phyloP scores from a whole-genome alignment of 2,888 invertebrate genomes.

The Cactoblastis cactorum region DNA sequence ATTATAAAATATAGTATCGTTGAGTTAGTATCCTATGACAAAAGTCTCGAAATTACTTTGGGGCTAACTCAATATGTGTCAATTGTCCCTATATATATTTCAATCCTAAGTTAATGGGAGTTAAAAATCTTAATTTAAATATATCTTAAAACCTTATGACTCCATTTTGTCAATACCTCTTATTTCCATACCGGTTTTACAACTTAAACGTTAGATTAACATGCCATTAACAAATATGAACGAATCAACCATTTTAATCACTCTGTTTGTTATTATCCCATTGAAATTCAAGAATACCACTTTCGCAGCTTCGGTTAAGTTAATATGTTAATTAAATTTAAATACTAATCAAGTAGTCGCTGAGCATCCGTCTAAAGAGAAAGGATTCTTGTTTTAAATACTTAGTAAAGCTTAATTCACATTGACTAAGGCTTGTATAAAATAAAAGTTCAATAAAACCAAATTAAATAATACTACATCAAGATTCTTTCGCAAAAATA shows the following conservation, averaged over 20 bases:
- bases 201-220: background rate
- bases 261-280: constrained; percentile 6
- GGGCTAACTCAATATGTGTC: too few relatives aligned
- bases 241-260: background rate
- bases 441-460: too few relatives aligned
- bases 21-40: too few relatives aligned
- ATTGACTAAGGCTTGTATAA: too few relatives aligned
- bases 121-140: too few relatives aligned
- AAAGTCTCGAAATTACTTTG: too few relatives aligned
- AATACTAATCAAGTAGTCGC: constrained; percentile 18
- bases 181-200: background rate
- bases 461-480: too few relatives aligned
- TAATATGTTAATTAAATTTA: constrained; percentile 14
- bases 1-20: too few relatives aligned
- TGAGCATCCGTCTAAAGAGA: constrained; percentile 26
- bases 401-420: background rate
- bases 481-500: too few relatives aligned
- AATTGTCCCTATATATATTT: too few relatives aligned
- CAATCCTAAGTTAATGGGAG: too few relatives aligned
- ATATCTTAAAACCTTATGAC: background rate
- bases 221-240: background rate
- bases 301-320: background rate
- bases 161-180: background rate
- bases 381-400: constrained; percentile 31
- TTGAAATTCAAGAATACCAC: constrained; percentile 3